Evolutionary conservation across 2,888 invertebrate species (phyloP), one percentile per base, ranked within the genome.

Genomic region (Diarsia mendica): DNA sequence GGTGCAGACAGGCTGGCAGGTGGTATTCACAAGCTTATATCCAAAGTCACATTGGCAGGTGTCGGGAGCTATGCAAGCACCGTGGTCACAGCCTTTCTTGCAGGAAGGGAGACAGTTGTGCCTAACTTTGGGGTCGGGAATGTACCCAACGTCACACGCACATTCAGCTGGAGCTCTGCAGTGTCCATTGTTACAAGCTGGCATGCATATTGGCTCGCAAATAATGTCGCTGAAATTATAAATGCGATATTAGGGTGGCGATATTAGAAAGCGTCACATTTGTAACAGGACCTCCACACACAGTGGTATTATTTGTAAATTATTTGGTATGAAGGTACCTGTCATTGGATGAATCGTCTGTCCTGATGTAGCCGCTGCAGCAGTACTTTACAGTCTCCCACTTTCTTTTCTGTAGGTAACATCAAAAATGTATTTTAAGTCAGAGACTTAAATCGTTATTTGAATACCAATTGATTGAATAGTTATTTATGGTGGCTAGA

Each of bases 191-290:
- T 15, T 77, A 73, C 94, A 94, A 1, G 81, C 71, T 10, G 89
- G 90, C 61, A 82, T 78, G 79, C 94, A 94, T 55, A 90, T 85
- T n/a, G 92, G 89, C 33, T 85, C 70, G 60, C 92, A 93, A 48
- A 72, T 75, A 2, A 90, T 72, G 6, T 87, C 87, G 69, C 71
- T 77, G 73, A 63, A 82, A 82, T 33, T 33, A 18, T 48, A 46
- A 61, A 68, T n/a, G 13, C 5, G 2, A 51, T 61, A 20, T 6
- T 10, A 39, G 15, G 18, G n/a, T 13, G 72, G n/a, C 18, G 72
- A 10, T 10, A 11, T 33, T 33, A 28, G 1, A 70, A 51, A n/a
- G 23, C n/a, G 2, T 20, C 13, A 39, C 23, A 4, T 15, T 20
- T 68, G 0, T 10, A 48, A 11, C 9, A 48, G n/a, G 23, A 48